Conservation (phyloP, 2,113 vertebrate species). For the Mesitornis unicolor region DNA sequence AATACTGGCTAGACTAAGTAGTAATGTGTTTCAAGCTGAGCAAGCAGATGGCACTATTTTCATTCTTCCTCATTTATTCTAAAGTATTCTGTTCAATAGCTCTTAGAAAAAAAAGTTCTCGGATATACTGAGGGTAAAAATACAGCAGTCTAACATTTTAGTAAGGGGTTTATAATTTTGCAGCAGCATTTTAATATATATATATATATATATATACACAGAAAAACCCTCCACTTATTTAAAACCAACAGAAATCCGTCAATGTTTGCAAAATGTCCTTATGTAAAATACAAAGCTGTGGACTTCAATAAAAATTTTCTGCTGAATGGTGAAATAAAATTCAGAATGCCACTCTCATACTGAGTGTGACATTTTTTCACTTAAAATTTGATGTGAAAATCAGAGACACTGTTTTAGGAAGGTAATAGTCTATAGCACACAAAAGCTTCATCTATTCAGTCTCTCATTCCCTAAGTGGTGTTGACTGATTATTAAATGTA, state of each 20-base stretch:
- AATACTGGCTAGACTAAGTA: background rate
- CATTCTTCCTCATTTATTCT: background rate
- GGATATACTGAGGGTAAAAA: background rate
- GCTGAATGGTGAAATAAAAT: background rate
- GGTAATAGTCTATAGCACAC: background rate
- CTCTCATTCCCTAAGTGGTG: background rate
- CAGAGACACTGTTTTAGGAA: background rate
- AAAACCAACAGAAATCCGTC: background rate
- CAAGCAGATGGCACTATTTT: conserved; percentile 40
- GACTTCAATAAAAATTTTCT: background rate
- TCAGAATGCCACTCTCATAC: background rate
- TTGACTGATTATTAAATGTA: background rate
- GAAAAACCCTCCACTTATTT: background rate
- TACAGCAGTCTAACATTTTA: background rate
- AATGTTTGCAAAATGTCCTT: background rate
- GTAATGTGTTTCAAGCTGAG: background rate
- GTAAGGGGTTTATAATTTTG: background rate
- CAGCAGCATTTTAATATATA: background rate
- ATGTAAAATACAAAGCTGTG: background rate
- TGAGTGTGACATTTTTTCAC: background rate
- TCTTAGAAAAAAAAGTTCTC: background rate
- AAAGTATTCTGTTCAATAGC: background rate
- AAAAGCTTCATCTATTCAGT: background rate
- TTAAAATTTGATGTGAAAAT: background rate
- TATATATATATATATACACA: too few relatives aligned